Evolutionary conservation across 2,888 invertebrate genomes (phyloP).

Genomic region (Merodon equestris): DNA sequence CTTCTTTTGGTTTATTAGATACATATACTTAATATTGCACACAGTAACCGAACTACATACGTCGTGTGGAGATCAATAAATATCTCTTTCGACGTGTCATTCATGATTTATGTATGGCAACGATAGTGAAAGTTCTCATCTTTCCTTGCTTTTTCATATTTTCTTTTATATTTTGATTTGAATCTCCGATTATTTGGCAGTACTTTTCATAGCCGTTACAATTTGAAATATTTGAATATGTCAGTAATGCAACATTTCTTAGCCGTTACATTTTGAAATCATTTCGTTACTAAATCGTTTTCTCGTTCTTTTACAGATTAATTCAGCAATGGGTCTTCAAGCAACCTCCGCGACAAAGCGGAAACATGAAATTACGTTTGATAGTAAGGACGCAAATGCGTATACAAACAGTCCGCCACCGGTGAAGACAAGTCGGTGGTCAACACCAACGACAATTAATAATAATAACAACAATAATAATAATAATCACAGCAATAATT

Average conservation of each 20-base stretch:
- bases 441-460: constrained; percentile 71
- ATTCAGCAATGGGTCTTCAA: constrained; percentile 88
- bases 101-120: constrained; percentile 40
- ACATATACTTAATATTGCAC: constrained; percentile 45
- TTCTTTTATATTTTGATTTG: too few relatives aligned
- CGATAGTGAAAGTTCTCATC: constrained; percentile 48
- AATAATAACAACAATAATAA: constrained; percentile 51
- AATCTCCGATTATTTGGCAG: constrained; percentile 42
- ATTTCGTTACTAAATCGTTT: constrained; percentile 6
- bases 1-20: constrained; percentile 63
- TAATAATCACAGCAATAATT: constrained; percentile 54
- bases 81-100: constrained; percentile 57
- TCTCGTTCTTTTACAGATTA: constrained; percentile 73
- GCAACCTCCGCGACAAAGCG: constrained; percentile 84
- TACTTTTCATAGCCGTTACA: constrained; percentile 46
- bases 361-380: constrained; percentile 81
- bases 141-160: too few relatives aligned
- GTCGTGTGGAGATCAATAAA: constrained; percentile 49
- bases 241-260: constrained; percentile 39
- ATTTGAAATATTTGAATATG: constrained; percentile 24
- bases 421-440: constrained; percentile 82
- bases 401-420: constrained; percentile 80
- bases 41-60: constrained; percentile 30
- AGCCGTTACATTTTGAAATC: constrained; percentile 35
- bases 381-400: constrained; percentile 79